These are phyloP conservation scores for Artibeus lituratus DNA, from an alignment of 2,797 vertebrate genomes.

Conservation along the genomic window DNA sequence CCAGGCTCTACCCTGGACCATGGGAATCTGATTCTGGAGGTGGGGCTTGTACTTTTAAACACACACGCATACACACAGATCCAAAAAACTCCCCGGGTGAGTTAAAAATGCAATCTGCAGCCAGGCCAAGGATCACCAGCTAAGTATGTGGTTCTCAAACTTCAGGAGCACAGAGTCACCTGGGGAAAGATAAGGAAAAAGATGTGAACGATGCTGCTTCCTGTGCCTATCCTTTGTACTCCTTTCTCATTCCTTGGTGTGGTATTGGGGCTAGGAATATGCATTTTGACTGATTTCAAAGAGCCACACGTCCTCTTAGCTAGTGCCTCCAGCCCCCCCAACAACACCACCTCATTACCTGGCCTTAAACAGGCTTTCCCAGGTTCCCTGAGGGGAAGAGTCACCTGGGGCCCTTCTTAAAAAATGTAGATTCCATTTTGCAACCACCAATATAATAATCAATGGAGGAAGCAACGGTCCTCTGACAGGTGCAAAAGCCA, in stretches of 20 bases:
- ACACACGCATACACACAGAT: neutral
- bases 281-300: neutral
- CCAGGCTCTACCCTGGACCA: neutral
- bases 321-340: neutral
- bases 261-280: neutral
- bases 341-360: neutral
- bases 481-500: neutral
- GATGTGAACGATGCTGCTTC: neutral
- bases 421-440: neutral
- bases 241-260: neutral
- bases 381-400: neutral
- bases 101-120: neutral
- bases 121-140: neutral
- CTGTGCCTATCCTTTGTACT: neutral
- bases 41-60: neutral
- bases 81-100: neutral
- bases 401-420: neutral
- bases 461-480: neutral
- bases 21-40: neutral
- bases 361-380: neutral
- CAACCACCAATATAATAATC: neutral
- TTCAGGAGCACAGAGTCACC: neutral
- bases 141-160: neutral
- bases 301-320: neutral
- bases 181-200: too few relatives aligned